phyloP scores from a whole-genome alignment of 2,888 invertebrate species.

The Patella depressa region DNA sequence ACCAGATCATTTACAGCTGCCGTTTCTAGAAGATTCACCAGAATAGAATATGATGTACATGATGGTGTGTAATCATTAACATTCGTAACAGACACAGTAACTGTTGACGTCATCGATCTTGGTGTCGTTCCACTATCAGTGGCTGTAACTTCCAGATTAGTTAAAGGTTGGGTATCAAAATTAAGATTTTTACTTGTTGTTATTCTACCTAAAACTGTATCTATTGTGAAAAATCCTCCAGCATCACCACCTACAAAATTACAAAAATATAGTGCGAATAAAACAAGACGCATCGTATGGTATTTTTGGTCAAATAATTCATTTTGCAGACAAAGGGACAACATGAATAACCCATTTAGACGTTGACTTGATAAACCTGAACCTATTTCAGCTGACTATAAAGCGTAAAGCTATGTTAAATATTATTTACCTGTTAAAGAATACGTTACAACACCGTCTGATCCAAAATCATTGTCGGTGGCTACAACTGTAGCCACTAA shows the following conservation, averaged over 20 bases:
- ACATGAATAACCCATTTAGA: no score
- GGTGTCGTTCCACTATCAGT: conserved; percentile 73
- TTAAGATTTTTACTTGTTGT: conserved; percentile 88
- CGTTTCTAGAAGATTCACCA: conserved; percentile 89
- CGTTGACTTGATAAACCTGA: no score
- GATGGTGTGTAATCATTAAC: conserved; percentile 81
- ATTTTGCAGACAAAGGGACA: no score
- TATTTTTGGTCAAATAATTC: no score
- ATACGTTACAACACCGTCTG: conserved; percentile 22
- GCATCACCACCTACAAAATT: not conserved
- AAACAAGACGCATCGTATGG: no score
- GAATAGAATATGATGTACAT: conserved; percentile 79
- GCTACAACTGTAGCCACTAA: conserved; percentile 28
- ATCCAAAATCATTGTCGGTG: conserved; percentile 33
- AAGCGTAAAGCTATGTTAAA: no score
- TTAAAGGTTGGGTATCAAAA: conserved; percentile 85
- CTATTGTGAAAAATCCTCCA: conserved; percentile 74
- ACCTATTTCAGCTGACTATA: no score
- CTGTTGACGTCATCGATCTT: conserved; percentile 83
- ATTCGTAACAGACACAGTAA: conserved; percentile 88
- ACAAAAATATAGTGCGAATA: not conserved
- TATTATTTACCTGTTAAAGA: conserved; percentile 7
- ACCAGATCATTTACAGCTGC: conserved; percentile 82
- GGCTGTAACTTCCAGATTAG: conserved; percentile 84
- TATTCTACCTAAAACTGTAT: conserved; percentile 87